phyloP scores from a whole-genome alignment of 2,888 invertebrate species.

The Beris morrisii region DNA sequence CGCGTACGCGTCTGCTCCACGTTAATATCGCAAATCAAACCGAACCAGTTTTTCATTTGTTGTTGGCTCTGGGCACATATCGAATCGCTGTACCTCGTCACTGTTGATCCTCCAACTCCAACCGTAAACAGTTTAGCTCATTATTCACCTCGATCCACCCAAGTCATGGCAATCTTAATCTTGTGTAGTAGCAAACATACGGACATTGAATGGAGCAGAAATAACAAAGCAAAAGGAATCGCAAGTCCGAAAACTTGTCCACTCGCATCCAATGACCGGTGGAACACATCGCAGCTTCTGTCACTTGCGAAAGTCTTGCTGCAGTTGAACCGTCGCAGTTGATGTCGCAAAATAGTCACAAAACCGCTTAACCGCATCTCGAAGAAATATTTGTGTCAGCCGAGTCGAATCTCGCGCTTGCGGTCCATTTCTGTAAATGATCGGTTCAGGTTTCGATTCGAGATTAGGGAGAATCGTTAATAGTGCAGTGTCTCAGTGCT shows the following conservation, averaged over 20 bases:
- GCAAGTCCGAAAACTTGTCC: not conserved
- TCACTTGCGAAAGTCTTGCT: not conserved
- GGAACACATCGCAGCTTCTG: not conserved
- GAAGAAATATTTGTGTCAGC: not conserved
- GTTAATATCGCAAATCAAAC: constrained; percentile 21
- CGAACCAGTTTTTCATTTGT: constrained; percentile 21
- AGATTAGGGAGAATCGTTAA: too few relatives aligned
- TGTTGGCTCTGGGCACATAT: constrained; percentile 8
- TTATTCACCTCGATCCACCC: constrained; percentile 15
- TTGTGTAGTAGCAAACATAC: not conserved
- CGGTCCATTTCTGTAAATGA: too few relatives aligned
- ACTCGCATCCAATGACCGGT: too few relatives aligned
- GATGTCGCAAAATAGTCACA: not conserved
- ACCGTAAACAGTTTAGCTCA: constrained; percentile 3
- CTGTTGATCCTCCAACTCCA: constrained; percentile 10
- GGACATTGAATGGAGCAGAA: too few relatives aligned
- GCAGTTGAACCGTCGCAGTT: not conserved
- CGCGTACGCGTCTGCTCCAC: not conserved
- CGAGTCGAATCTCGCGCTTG: not conserved
- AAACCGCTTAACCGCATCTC: constrained; percentile 4
- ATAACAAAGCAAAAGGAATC: not conserved
- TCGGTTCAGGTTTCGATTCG: too few relatives aligned
- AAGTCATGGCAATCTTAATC: constrained; percentile 23
- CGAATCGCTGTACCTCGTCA: constrained; percentile 24
- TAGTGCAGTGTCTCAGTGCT: too few relatives aligned